These are phyloP conservation scores for Empis livida DNA, from an alignment of 2,888 invertebrate species.

Conservation along the genomic window DNA sequence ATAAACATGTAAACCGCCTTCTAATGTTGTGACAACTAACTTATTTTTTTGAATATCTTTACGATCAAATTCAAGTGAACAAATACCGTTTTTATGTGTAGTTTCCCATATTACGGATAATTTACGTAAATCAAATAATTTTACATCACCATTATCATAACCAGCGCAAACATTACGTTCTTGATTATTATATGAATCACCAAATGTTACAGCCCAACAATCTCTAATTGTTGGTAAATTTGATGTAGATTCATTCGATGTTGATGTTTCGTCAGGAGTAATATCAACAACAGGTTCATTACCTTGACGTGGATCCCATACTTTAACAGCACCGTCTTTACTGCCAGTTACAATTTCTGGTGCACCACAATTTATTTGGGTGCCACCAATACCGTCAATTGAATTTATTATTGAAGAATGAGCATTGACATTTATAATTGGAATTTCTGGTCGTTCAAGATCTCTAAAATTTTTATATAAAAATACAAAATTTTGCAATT, in stretches of 20 bases:
- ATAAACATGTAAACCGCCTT: constrained; percentile 79
- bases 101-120: constrained; percentile 83
- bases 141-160: constrained; percentile 93
- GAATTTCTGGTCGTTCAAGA: constrained; percentile 55
- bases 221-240: constrained; percentile 43
- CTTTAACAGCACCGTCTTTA: constrained; percentile 85
- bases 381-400: constrained; percentile 84
- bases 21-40: constrained; percentile 77
- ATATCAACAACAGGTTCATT: constrained; percentile 81
- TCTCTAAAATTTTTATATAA: constrained; percentile 45
- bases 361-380: constrained; percentile 69
- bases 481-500: not conserved
- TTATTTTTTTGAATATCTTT: constrained; percentile 94
- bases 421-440: constrained; percentile 64
- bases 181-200: constrained; percentile 74
- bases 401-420: constrained; percentile 81
- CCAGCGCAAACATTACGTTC: constrained; percentile 83
- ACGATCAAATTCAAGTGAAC: constrained; percentile 80
- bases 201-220: constrained; percentile 90
- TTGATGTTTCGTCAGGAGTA: constrained; percentile 21
- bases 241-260: constrained; percentile 44
- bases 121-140: constrained; percentile 78
- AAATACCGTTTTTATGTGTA: constrained; percentile 84
- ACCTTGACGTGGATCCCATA: constrained; percentile 91
- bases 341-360: constrained; percentile 93